phyloP scores from a whole-genome alignment of 2,888 invertebrate species.

The Himalopsyche tibetana region DNA sequence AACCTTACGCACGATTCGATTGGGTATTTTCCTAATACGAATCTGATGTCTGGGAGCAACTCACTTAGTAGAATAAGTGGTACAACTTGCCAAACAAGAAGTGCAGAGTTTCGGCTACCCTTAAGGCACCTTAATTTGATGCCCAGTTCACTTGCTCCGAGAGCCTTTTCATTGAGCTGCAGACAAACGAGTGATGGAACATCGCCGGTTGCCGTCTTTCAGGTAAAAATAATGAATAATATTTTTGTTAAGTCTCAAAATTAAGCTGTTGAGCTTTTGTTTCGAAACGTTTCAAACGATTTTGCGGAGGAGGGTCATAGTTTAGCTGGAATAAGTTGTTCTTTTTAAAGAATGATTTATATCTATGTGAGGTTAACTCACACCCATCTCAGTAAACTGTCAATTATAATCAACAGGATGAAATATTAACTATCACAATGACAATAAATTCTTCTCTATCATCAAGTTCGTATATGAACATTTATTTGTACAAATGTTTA shows the following conservation, averaged over 20 bases:
- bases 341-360: slow-evolving; percentile 16
- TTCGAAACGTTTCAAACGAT: not conserved
- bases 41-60: slow-evolving; percentile 45
- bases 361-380: not conserved
- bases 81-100: slow-evolving; percentile 45
- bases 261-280: not conserved
- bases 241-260: not conserved
- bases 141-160: slow-evolving; percentile 61
- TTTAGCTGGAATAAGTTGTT: slow-evolving; percentile 3
- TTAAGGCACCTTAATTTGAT: slow-evolving; percentile 65
- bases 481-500: no score
- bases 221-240: slow-evolving; percentile 52
- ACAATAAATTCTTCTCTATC: no score
- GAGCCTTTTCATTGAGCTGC: slow-evolving; percentile 63
- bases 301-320: slow-evolving; percentile 21
- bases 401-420: not conserved
- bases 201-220: slow-evolving; percentile 62
- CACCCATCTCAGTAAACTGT: not conserved
- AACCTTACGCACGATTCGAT: slow-evolving; percentile 18
- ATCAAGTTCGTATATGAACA: no score
- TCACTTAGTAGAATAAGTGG: slow-evolving; percentile 46
- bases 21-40: slow-evolving; percentile 37
- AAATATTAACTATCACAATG: not conserved
- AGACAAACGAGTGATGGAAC: slow-evolving; percentile 56
- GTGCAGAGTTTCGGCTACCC: slow-evolving; percentile 61